Evolutionary conservation across 2,888 invertebrate species (phyloP).

Genomic region (Melipona beecheii): DNA sequence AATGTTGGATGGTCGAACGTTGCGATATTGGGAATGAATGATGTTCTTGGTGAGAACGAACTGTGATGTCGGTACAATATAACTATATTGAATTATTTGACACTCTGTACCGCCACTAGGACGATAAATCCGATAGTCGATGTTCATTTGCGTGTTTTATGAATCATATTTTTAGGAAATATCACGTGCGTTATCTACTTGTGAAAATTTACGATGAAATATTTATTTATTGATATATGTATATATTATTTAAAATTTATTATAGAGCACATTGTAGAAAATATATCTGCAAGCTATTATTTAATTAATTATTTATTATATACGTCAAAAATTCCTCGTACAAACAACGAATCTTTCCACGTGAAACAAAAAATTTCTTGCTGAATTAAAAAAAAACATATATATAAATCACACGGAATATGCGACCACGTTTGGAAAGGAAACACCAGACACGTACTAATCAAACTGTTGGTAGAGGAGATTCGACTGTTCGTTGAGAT

Average conservation of each 20-base stretch:
- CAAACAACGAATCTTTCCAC: too few species aligned
- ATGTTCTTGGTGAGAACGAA: background rate
- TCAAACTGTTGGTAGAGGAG: background rate
- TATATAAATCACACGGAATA: background rate
- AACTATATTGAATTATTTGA: background rate
- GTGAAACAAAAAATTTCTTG: background rate
- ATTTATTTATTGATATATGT: too few species aligned
- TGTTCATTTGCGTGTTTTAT: too few species aligned
- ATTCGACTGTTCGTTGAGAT: conserved; percentile 18
- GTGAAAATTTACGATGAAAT: too few species aligned
- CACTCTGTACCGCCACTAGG: background rate
- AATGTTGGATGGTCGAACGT: background rate
- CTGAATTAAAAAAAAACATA: background rate
- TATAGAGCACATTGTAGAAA: too few species aligned
- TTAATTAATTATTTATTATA: too few species aligned
- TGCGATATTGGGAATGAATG: background rate
- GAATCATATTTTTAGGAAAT: too few species aligned
- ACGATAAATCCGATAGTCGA: background rate
- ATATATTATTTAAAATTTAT: too few species aligned
- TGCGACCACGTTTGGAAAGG: background rate
- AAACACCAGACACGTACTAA: background rate
- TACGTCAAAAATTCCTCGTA: too few species aligned
- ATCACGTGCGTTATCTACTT: too few species aligned
- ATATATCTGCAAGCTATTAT: too few species aligned
- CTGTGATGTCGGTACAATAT: background rate